Evolutionary conservation across 2,797 vertebrate species (phyloP), one percentile per base, ranked within the genome.

Genomic region (Anas bahamensis): DNA sequence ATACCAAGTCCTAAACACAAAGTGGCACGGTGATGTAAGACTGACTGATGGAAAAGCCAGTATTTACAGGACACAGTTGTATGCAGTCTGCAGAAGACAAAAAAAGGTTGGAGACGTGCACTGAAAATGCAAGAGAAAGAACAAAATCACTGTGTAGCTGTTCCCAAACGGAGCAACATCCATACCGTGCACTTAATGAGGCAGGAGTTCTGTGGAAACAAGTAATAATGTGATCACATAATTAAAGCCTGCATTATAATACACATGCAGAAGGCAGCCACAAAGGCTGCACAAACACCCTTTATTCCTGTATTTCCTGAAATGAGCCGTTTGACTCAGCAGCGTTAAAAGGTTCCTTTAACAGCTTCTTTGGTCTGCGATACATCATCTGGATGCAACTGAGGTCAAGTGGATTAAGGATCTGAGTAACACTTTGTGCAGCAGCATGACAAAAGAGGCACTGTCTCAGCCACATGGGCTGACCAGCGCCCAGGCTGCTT

Each of bases 241-340:
- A 96, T 93, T 95, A 96, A 66, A 85, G 78, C 48, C 73, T 80
- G 53, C 61, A 89, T 80, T 80, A 83, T 74, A 85, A 77, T 60
- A 68, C 0, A 1, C 7, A 68, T 31, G 86, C 48, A 83, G 72
- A 82, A 89, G 57, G 65, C 71, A 87, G 84, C 55, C 82, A 85
- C 89, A 87, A 85, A 94, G 86, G 17, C 53, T 77, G 61, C 17
- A 90, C 86, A 93, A 92, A 75, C 63, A 66, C 29, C 55, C 85
- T 75, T 93, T 93, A 83, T 83, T 57, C 88, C 74, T 53, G 66
- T 22, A 71, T 44, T 95, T 95, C 88, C 93, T 95, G 91, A 93
- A 92, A 86, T 13, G 23, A 87, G 87, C 73, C 63, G 39, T 94
- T 90, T 66, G 73, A 75, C 52, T 91, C 5, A 0, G n/a, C 73